phyloP scores from a whole-genome alignment of 2,888 invertebrate species.

The Eudasyphora cyanicolor region DNA sequence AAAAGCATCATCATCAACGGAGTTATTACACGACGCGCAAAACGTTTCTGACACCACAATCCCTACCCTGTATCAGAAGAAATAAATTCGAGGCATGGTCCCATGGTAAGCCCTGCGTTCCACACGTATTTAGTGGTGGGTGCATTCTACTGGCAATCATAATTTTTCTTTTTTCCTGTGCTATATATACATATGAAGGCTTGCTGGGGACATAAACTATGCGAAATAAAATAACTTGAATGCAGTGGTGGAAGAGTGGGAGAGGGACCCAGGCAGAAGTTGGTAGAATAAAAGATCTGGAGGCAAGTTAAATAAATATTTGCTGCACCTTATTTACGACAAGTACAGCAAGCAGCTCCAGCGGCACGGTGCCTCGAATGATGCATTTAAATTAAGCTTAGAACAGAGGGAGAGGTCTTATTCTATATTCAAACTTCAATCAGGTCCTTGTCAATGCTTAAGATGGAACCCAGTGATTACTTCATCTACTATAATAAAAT shows the following conservation, averaged over 20 bases:
- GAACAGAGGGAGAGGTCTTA: no score
- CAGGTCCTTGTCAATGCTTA: no score
- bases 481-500: no score
- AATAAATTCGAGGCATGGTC: not conserved
- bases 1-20: slow-evolving; percentile 53
- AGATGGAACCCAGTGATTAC: no score
- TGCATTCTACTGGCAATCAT: slow-evolving; percentile 31
- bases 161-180: not conserved
- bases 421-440: no score
- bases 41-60: slow-evolving; percentile 25
- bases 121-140: not conserved
- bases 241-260: slow-evolving; percentile 2
- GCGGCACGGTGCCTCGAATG: no score
- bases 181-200: slow-evolving; percentile 5
- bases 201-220: not conserved
- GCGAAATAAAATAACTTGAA: not conserved
- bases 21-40: slow-evolving; percentile 33
- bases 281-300: no score
- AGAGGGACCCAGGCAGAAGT: no score
- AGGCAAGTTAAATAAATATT: slow-evolving; percentile 45
- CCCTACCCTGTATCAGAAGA: not conserved
- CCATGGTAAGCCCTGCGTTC: not conserved
- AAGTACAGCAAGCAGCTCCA: not conserved
- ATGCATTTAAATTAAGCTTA: no score
- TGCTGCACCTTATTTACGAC: slow-evolving; percentile 30